Conservation (phyloP, 30 jellyfish, hydroid and myxozoan species). For the Morbakka virulenta region DNA sequence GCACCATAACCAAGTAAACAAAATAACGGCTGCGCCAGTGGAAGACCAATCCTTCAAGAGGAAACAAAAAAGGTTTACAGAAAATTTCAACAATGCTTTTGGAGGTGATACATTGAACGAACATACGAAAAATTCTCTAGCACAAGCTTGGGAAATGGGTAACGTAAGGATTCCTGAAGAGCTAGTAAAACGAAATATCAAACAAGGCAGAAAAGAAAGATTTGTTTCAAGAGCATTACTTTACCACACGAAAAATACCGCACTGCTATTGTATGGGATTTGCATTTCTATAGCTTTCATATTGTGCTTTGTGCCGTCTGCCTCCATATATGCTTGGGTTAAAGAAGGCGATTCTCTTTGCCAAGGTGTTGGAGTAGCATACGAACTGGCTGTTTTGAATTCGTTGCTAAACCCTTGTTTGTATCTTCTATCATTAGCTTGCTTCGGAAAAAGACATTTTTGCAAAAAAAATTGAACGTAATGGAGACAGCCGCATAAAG, state of each 20-base stretch:
- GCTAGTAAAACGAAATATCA: too few relatives aligned
- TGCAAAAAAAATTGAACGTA: too few relatives aligned
- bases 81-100: too few relatives aligned
- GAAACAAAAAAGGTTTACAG: neutral
- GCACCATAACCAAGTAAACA: neutral
- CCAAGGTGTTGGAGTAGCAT: neutral
- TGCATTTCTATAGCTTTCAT: neutral
- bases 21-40: neutral
- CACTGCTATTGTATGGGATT: neutral
- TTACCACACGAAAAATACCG: neutral
- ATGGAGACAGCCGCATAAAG: too few relatives aligned
- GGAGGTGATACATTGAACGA: neutral
- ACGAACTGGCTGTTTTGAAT: neutral
- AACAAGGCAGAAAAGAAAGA: neutral
- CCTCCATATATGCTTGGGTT: neutral
- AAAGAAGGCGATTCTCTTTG: neutral
- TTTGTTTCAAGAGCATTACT: neutral
- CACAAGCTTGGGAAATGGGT: neutral
- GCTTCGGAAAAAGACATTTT: too few relatives aligned
- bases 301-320: neutral
- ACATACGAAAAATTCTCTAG: neutral
- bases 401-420: neutral
- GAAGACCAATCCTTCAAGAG: neutral
- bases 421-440: neutral
- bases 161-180: neutral